Conservation (phyloP, 2,888 invertebrate genomes). For the Hemaris fuciformis region DNA sequence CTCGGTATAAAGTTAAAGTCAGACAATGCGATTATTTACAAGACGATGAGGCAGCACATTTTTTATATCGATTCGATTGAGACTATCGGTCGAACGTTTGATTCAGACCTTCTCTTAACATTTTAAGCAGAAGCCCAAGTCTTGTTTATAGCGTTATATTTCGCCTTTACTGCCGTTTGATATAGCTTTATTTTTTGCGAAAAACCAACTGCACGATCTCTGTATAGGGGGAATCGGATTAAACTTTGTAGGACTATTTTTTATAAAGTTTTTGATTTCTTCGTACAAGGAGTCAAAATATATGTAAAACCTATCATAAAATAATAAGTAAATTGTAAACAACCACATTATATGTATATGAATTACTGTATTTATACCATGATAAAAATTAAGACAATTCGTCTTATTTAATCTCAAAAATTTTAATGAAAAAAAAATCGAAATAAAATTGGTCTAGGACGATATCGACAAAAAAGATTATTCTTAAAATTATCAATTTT, state of each 20-base stretch:
- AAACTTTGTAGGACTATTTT: neutral
- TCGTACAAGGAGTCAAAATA: too few species aligned
- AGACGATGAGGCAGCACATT: slow-evolving; percentile 60
- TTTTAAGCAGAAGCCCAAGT: slow-evolving; percentile 45
- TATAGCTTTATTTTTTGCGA: slow-evolving; percentile 29
- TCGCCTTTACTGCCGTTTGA: slow-evolving; percentile 45
- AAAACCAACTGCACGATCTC: neutral
- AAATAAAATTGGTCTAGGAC: too few species aligned
- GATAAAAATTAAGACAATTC: too few species aligned
- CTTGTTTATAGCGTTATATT: slow-evolving; percentile 58
- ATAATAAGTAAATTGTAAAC: too few species aligned
- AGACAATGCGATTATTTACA: slow-evolving; percentile 58
- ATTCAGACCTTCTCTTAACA: slow-evolving; percentile 41
- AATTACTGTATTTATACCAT: too few species aligned
- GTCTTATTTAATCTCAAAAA: too few species aligned
- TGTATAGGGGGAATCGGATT: neutral
- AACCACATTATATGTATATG: too few species aligned
- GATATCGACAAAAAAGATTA: too few species aligned
- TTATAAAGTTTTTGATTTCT: neutral
- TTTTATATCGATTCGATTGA: slow-evolving; percentile 57
- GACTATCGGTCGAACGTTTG: slow-evolving; percentile 35
- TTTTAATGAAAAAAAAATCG: too few species aligned
- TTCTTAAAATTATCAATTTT: too few species aligned
- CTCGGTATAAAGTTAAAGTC: slow-evolving; percentile 47
- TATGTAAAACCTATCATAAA: too few species aligned